Percentiles rank a stretch among this genome's conserved stretches.
Evolutionary conservation across 2,797 vertebrate species (phyloP).

Genomic region (Leptoclinus maculatus): DNA sequence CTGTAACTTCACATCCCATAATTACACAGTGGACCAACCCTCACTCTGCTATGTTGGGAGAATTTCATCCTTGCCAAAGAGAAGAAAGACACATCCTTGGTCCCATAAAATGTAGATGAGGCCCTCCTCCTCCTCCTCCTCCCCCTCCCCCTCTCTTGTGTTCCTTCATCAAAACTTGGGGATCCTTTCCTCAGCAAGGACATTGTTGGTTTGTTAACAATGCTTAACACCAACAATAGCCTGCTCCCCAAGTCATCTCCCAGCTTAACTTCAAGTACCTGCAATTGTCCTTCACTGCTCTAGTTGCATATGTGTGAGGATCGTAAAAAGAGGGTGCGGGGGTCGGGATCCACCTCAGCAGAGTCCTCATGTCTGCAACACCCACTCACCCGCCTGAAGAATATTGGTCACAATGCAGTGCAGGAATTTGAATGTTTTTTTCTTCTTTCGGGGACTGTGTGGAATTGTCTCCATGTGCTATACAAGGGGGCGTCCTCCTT

Average conservation of each 20-base stretch:
- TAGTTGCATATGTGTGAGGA: constrained; percentile 75
- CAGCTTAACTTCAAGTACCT: constrained; percentile 76
- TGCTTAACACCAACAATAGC: constrained; percentile 81
- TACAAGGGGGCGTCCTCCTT: constrained; percentile 37
- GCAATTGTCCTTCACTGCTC: constrained; percentile 76
- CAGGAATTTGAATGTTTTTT: constrained; percentile 64
- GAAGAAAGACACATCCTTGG: constrained; percentile 35
- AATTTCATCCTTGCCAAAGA: constrained; percentile 39
- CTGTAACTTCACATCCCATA: constrained; percentile 48
- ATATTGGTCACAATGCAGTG: constrained; percentile 45
- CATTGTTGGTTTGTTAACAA: constrained; percentile 68
- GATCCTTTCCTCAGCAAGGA: constrained; percentile 43
- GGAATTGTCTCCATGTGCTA: constrained; percentile 50
- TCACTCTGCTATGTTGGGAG: constrained; percentile 61
- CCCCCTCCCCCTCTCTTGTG: constrained; percentile 7
- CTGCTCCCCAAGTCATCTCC: constrained; percentile 62
- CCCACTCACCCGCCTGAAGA: constrained; percentile 48
- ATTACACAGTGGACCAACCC: constrained; percentile 55
- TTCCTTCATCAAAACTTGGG: constrained; percentile 38
- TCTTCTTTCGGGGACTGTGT: constrained; percentile 33
- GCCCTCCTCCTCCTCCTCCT: constrained; percentile 6
- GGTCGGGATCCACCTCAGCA: constrained; percentile 38
- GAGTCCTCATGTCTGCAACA: constrained; percentile 64
- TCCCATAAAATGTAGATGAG: constrained; percentile 62
- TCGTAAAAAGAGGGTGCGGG: constrained; percentile 41